Evolutionary conservation across 2,797 vertebrate genomes (phyloP).

Genomic region (Erpetoichthys calabaricus): DNA sequence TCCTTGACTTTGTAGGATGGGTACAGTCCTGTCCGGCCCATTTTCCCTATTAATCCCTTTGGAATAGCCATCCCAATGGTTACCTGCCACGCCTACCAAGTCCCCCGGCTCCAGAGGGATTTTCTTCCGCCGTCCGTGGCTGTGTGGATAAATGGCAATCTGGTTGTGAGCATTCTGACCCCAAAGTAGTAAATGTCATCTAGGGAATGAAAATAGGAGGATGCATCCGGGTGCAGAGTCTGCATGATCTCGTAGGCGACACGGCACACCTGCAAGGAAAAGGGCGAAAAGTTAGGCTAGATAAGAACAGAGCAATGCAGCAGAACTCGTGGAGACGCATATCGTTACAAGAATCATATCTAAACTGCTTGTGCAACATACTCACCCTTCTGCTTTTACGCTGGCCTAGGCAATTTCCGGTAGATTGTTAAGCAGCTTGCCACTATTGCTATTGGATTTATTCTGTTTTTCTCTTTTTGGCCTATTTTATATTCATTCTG

Average conservation of each 20-base stretch:
- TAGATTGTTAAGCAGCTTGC: no score
- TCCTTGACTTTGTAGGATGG: conserved; percentile 96
- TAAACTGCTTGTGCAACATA: no score
- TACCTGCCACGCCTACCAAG: conserved; percentile 88
- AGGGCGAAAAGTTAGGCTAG: conserved; percentile 3
- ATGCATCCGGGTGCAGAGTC: conserved; percentile 88
- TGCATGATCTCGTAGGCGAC: conserved; percentile 98
- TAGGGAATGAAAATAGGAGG: conserved; percentile 85
- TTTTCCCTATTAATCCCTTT: conserved; percentile 91
- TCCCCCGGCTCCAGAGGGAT: conserved; percentile 90
- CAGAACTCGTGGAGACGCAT: no score
- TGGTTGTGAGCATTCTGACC: conserved; percentile 97
- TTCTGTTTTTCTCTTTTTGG: no score
- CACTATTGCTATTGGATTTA: no score
- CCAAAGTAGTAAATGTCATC: conserved; percentile 98
- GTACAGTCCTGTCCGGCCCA: conserved; percentile 89
- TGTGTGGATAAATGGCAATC: conserved; percentile 85
- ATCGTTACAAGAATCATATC: not conserved
- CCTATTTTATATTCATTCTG: no score
- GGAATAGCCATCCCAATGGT: conserved; percentile 96
- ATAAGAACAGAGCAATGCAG: not conserved
- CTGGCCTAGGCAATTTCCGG: no score
- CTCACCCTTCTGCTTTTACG: no score
- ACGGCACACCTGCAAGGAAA: conserved; percentile 72
- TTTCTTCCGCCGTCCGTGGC: conserved; percentile 74